Conservation (phyloP, 2,888 invertebrate genomes). For the Troglohyphantes excavatus region DNA sequence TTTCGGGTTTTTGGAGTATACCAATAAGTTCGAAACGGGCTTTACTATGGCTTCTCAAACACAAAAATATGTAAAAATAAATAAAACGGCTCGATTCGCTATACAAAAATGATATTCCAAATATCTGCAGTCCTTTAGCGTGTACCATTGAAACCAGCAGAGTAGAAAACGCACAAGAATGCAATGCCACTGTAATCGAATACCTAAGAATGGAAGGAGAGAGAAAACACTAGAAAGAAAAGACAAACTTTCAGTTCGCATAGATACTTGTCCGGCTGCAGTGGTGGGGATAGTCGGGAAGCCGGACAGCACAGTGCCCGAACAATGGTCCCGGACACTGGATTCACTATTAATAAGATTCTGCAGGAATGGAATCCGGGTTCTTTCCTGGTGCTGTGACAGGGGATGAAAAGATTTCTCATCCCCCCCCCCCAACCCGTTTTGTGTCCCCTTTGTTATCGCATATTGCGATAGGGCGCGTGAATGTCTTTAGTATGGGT, state of each 20-base stretch:
- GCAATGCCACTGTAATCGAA: slow-evolving; percentile 38
- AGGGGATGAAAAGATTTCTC: slow-evolving; percentile 53
- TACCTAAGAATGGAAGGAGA: slow-evolving; percentile 13
- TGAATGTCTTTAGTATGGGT: no score
- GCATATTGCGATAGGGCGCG: no score
- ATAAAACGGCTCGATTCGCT: no score
- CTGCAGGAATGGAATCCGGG: slow-evolving; percentile 40
- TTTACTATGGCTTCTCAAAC: no score
- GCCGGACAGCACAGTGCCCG: slow-evolving; percentile 34
- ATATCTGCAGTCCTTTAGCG: no score
- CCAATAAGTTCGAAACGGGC: no score
- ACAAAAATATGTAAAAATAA: no score
- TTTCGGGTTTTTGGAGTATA: no score
- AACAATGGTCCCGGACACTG: slow-evolving; percentile 34
- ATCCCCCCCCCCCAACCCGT: slow-evolving; percentile 24
- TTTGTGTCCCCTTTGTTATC: no score
- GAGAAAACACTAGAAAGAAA: background rate
- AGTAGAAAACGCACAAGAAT: slow-evolving; percentile 33
- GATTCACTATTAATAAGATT: slow-evolving; percentile 59
- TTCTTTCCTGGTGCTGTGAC: slow-evolving; percentile 44
- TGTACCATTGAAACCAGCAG: no score
- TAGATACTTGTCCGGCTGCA: slow-evolving; percentile 14
- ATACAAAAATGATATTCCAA: no score
- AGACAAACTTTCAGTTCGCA: background rate
- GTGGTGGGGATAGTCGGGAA: background rate